phyloP scores from a whole-genome alignment of 1,140 invertebrate species.

The Ceratina japonica region DNA sequence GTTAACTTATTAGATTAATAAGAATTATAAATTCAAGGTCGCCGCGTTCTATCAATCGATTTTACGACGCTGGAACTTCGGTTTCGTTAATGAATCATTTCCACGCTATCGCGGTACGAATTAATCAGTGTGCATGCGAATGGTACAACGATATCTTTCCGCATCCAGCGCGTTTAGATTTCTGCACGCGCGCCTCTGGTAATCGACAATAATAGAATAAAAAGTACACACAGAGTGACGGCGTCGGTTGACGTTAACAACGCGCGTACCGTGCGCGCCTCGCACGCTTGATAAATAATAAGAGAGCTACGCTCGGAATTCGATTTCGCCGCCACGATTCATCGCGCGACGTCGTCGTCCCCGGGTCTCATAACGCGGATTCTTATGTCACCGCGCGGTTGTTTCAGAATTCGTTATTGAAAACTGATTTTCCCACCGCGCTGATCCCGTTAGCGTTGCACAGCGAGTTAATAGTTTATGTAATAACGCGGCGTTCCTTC shows the following conservation, averaged over 20 bases:
- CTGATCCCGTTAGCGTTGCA: not conserved
- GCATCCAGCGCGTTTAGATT: not conserved
- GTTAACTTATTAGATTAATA: no score
- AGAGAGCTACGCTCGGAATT: no score
- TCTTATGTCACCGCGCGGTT: not conserved
- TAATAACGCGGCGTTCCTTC: not conserved
- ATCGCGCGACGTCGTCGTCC: no score
- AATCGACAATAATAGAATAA: conserved; percentile 11
- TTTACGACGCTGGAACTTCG: not conserved
- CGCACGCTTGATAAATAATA: no score
- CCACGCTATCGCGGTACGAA: no score
- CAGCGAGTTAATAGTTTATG: not conserved
- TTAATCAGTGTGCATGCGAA: no score
- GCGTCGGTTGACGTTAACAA: not conserved
- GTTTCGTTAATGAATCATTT: no score
- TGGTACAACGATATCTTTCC: no score
- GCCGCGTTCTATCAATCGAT: not conserved
- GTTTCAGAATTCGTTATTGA: not conserved
- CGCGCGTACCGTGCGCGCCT: no score
- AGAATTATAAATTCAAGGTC: not conserved
- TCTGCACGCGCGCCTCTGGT: not conserved
- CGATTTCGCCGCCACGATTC: no score
- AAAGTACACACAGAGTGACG: not conserved
- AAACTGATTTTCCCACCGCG: not conserved
- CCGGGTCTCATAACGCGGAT: not conserved